Evolutionary conservation across 2,113 vertebrate genomes (phyloP), one percentile per base, ranked within the genome.

Genomic region (Gila orcuttii): DNA sequence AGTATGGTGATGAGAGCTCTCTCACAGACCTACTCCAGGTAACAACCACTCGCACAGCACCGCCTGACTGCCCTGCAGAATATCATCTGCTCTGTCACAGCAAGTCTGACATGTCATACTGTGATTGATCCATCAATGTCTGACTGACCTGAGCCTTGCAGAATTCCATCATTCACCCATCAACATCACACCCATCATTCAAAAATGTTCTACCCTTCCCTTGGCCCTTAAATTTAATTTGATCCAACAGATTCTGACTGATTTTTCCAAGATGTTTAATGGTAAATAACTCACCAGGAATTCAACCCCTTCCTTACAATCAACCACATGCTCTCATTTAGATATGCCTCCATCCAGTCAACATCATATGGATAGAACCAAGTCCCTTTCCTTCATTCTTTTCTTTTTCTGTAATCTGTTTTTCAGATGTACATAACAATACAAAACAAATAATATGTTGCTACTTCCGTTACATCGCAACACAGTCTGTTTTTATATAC

Each of bases 1-100:
- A 94, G 92, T 90, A 94, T 96, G 89, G 95, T 96, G 91, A 95
- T 96, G 91, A 94, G 91, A 79, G 94, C 93, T 5, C 91, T 96
- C 55, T 95, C 95, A 79, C 93, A 95, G 82, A 94, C 93, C 25
- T 93, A 94, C 23, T 93, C 93, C 21, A 94, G 94, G 95, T 95
- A 81, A 28, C 10, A 79, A 2, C n/a, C 19, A 23, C 1, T 50
- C 50, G 23, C 19, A 31, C 55, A 9, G 2, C 19, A 23, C 55
- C 19, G 2, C 21, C 57, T 39, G 8, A 60, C 33, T 25, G 33
- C 11, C 10, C 12, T 25, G 6, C 21, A 23, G 28, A 33, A 57
- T 36, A 36, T 55, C 75, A 55, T 55, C 28, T 28, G 47, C 47
- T 68, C 31, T 19, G 7, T 6, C 33, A n/a, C 12, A 25, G 2